These are phyloP conservation scores for Eudyptes chrysolophus DNA, from an alignment of 2,113 vertebrate species.

Conservation along the genomic window DNA sequence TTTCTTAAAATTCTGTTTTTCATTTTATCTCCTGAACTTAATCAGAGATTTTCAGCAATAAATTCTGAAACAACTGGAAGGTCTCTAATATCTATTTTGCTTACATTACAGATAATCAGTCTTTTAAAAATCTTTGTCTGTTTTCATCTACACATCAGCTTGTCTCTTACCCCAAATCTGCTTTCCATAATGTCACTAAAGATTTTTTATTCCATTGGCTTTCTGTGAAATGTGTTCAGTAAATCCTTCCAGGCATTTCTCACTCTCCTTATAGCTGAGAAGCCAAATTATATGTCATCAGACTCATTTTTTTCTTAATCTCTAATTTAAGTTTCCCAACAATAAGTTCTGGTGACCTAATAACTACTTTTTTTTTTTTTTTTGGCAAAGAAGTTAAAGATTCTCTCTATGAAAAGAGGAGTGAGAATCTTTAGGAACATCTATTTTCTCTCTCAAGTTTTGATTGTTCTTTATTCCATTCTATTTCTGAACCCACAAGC, in stretches of 20 bases:
- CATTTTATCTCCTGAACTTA: neutral
- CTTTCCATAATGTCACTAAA: neutral
- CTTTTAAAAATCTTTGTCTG: neutral
- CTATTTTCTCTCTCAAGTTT: neutral
- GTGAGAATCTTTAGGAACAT: neutral
- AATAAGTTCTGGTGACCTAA: neutral
- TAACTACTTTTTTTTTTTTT: neutral
- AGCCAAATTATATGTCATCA: neutral
- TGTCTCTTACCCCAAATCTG: neutral
- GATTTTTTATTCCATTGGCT: neutral
- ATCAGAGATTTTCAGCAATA: neutral
- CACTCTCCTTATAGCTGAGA: neutral
- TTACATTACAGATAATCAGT: neutral
- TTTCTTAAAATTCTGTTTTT: neutral
- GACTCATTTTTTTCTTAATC: neutral
- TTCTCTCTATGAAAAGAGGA: neutral
- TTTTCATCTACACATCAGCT: neutral
- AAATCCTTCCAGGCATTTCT: neutral
- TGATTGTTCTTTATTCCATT: neutral
- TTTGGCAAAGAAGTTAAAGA: neutral
- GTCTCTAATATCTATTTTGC: neutral
- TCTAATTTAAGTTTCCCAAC: neutral
- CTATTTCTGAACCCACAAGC: neutral
- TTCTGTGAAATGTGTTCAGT: neutral
- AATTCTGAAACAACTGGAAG: neutral